Evolutionary conservation across 2,797 vertebrate species (phyloP).

Genomic region (Mionectes olivaceus): DNA sequence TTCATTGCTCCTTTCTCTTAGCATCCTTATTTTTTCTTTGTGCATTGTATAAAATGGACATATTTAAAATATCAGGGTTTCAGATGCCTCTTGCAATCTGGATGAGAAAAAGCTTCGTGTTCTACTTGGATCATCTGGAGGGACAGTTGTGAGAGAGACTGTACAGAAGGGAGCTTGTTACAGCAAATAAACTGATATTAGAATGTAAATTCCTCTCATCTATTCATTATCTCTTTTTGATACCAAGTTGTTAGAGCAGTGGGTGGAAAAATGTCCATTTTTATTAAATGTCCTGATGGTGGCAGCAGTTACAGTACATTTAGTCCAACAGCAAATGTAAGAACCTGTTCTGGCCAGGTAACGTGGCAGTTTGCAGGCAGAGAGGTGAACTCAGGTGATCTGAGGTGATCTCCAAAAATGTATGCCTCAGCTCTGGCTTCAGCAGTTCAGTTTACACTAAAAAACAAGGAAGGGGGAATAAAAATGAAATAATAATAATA

Average conservation of each 20-base stretch:
- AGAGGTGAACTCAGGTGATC: not conserved
- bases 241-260: not conserved
- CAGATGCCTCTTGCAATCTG: not conserved
- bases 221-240: not conserved
- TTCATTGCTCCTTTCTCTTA: not conserved
- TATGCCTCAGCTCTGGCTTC: not conserved
- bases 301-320: slow-evolving; percentile 42
- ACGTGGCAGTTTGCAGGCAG: not conserved
- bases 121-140: not conserved
- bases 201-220: not conserved
- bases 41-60: not conserved
- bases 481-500: not conserved
- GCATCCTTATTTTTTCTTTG: not conserved
- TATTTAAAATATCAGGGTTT: not conserved
- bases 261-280: not conserved
- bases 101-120: not conserved
- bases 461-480: not conserved
- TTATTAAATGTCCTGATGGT: slow-evolving; percentile 56
- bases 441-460: not conserved
- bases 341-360: not conserved
- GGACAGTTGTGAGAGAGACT: not conserved
- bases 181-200: not conserved
- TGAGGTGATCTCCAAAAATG: not conserved
- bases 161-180: not conserved
- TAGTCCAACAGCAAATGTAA: not conserved